Conservation (phyloP, 2,113 vertebrate species). For the Ia io region DNA sequence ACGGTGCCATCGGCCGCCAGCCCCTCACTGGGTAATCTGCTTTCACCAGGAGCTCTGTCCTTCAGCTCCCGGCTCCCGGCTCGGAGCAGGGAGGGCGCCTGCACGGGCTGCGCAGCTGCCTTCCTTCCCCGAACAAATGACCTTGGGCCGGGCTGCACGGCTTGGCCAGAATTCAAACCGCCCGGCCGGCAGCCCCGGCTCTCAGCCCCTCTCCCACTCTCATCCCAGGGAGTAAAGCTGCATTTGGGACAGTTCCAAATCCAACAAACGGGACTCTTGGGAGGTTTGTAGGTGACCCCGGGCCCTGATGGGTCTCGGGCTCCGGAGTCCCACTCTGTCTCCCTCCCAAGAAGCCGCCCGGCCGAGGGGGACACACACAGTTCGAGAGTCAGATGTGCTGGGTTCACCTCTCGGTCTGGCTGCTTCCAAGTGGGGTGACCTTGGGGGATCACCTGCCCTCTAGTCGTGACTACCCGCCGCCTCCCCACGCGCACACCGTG, state of each 20-base stretch:
- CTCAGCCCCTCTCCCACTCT: accelerated
- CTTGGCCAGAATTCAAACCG: not conserved
- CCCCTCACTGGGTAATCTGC: not conserved
- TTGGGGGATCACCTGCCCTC: not conserved
- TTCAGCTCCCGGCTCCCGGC: slow-evolving; percentile 18
- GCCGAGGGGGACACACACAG: not conserved
- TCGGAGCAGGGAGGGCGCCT: not conserved
- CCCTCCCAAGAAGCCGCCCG: not conserved
- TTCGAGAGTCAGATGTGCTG: not conserved
- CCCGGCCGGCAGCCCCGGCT: not conserved
- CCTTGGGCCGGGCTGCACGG: not conserved
- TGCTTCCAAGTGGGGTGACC: not conserved
- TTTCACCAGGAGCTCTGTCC: not conserved
- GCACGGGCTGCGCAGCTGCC: not conserved
- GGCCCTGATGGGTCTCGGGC: not conserved
- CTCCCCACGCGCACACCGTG: accelerated
- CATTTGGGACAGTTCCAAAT: not conserved
- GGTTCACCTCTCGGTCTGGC: not conserved
- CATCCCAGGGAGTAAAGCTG: not conserved
- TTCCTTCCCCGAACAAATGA: not conserved
- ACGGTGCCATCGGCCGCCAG: not conserved
- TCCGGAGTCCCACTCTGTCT: not conserved
- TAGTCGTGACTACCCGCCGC: accelerated
- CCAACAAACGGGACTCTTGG: not conserved
- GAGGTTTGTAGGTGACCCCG: not conserved